These are phyloP conservation scores for Anniella stebbinsi DNA, from an alignment of 2,797 vertebrate genomes.

Conservation along the genomic window DNA sequence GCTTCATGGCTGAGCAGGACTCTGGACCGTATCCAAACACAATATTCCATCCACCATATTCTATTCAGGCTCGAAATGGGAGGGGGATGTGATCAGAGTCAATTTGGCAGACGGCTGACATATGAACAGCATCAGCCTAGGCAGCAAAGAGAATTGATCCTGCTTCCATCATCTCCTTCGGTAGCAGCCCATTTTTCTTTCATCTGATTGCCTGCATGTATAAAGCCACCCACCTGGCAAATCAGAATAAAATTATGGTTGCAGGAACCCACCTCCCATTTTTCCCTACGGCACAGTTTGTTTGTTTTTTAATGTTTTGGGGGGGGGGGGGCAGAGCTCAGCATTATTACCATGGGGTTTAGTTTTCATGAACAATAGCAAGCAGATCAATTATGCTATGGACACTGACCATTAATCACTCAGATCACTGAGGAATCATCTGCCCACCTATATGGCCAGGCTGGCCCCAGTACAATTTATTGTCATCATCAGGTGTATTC, in stretches of 20 bases:
- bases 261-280: not conserved
- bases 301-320: no score
- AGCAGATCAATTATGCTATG: conserved; percentile 21
- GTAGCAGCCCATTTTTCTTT: not conserved
- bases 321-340: conserved; percentile 7
- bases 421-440: not conserved
- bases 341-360: conserved; percentile 13
- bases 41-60: not conserved
- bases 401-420: conserved; percentile 35
- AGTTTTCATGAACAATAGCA: conserved; percentile 38
- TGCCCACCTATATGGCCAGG: conserved; percentile 8
- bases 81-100: not conserved
- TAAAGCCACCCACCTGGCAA: conserved; percentile 5
- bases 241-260: conserved; percentile 2
- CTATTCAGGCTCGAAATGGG: not conserved
- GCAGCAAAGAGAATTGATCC: not conserved
- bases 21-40: not conserved
- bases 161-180: not conserved
- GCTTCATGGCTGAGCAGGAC: not conserved
- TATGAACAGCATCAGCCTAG: not conserved
- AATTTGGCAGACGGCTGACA: not conserved
- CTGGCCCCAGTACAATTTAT: conserved; percentile 16
- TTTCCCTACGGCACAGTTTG: not conserved
- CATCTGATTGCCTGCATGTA: not conserved
- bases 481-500: not conserved